These are phyloP conservation scores for Apocrypta bakeri DNA, from an alignment of 1,140 invertebrate species.

Conservation along the genomic window DNA sequence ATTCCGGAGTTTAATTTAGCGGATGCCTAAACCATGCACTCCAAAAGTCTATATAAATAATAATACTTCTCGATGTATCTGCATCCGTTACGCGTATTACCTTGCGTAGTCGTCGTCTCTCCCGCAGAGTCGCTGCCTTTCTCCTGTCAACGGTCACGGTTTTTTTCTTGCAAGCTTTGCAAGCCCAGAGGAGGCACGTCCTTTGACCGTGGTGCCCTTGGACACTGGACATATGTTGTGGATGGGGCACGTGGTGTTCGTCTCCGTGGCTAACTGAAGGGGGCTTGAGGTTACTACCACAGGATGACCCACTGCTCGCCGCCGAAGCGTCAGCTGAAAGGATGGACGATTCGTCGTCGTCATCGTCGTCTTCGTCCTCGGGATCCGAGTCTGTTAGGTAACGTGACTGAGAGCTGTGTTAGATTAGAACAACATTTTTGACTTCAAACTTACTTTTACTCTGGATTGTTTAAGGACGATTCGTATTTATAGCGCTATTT, in stretches of 20 bases:
- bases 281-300: constrained; percentile 59
- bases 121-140: constrained; percentile 96
- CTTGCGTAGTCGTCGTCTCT: constrained; percentile 92
- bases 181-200: constrained; percentile 93
- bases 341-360: constrained; percentile 68
- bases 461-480: neutral
- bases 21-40: neutral
- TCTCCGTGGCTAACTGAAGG: constrained; percentile 53
- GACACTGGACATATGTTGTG: constrained; percentile 61
- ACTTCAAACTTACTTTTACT: neutral
- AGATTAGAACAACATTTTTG: neutral
- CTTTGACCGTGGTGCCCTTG: constrained; percentile 34
- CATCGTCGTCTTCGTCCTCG: constrained; percentile 31
- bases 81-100: constrained; percentile 72
- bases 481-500: too few species aligned
- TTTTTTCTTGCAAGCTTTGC: constrained; percentile 96
- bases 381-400: constrained; percentile 64
- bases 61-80: neutral
- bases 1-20: neutral
- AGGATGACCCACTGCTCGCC: constrained; percentile 60
- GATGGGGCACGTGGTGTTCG: constrained; percentile 69
- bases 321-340: constrained; percentile 68
- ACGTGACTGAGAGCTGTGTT: constrained; percentile 30
- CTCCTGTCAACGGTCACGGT: constrained; percentile 94
- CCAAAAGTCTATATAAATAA: neutral